Evolutionary conservation across 2,113 vertebrate species (phyloP), one percentile per base, ranked within the genome.

Genomic region (Anarhynchus alexandrinus): DNA sequence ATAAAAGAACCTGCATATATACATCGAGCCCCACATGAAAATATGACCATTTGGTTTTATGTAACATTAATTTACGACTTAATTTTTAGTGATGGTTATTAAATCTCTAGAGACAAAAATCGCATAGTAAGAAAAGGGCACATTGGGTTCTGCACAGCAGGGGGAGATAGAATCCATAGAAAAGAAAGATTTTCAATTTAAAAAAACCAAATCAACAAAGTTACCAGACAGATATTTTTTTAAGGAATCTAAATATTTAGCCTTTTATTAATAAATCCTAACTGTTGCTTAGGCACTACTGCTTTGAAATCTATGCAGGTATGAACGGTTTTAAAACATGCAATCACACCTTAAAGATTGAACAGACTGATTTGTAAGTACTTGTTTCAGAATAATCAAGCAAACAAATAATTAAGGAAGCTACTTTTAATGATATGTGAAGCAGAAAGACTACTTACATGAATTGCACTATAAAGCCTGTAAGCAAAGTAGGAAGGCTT

Each of bases 401-500:
- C 15, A 52, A 72, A 47, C 2, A 49, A 58, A 78, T 23, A 45
- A 42, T 11, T 5, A n/a, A 10, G 18, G 11, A 88, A 79, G 15
- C 22, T 81, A 36, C 12, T 67, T 71, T 92, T 94, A 32, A 22
- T 85, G 88, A 7, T 38, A 36, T 1, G 6, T 58, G n/a, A 82
- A 36, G 38, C n/a, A 47, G 36, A 67, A 54, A n/a, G 73, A 13
- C 8, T 96, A 98, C 98, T 98, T 97, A 98, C 98, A 62, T 98
- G 98, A 66, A 98, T 98, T 87, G 98, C 98, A 61, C 32, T 97
- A 29, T 98, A 67, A 74, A 98, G 94, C 67, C 98, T 98, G 61
- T 97, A 98, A 55, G 98, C 98, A 91, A 98, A 98, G 93, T 98
- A 98, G 67, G 97, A 97, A 61, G 98, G 95, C 89, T 98, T 98